Percentiles rank a stretch among this genome's conserved stretches.
These are phyloP conservation scores for Bolborhynchus lineola DNA, from an alignment of 2,113 vertebrate genomes.

Conservation along the genomic window DNA sequence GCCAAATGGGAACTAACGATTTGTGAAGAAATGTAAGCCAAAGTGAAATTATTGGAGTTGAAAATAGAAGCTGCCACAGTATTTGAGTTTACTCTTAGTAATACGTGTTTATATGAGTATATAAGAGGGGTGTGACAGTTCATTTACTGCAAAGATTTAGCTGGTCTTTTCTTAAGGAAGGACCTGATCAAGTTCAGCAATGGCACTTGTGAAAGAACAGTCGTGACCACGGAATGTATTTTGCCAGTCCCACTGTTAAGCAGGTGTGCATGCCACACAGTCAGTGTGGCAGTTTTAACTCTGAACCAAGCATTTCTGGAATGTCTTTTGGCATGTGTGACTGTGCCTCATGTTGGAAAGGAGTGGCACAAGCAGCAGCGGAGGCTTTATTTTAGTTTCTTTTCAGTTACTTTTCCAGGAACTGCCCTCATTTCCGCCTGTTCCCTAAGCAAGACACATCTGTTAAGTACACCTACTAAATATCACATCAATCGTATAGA, in stretches of 20 bases:
- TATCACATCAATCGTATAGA: neutral
- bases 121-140: accelerated
- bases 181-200: neutral
- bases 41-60: neutral
- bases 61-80: neutral
- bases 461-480: neutral
- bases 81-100: neutral
- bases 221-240: neutral
- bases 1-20: neutral
- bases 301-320: neutral
- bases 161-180: neutral
- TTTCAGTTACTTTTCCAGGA: constrained; percentile 4
- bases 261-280: neutral
- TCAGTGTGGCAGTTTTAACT: neutral
- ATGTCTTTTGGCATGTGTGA: neutral
- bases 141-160: neutral
- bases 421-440: constrained; percentile 45
- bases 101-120: accelerated
- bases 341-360: neutral
- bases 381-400: constrained; percentile 6
- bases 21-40: neutral
- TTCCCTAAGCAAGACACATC: neutral
- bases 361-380: neutral
- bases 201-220: neutral
- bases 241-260: neutral